Conservation (phyloP, 2,797 vertebrate species). For the Phrynocephalus guinanensis region DNA sequence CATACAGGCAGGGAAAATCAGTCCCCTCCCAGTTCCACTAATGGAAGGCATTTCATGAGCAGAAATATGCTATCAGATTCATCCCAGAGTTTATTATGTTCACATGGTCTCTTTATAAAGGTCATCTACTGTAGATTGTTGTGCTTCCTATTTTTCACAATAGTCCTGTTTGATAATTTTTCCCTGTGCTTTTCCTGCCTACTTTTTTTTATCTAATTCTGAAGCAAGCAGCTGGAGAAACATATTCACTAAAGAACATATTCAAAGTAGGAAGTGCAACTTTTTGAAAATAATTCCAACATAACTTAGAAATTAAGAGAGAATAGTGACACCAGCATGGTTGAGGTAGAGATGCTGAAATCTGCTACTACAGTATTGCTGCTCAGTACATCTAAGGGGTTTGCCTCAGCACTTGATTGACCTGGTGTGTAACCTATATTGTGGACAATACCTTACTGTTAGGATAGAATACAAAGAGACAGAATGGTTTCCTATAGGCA, state of each 20-base stretch:
- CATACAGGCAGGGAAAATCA: not conserved
- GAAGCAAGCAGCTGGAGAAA: not conserved
- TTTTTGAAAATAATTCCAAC: not conserved
- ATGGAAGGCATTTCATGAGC: not conserved
- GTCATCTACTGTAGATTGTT: not conserved
- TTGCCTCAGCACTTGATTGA: too few species aligned
- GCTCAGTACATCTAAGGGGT: not conserved
- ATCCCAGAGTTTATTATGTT: not conserved
- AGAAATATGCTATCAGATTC: not conserved
- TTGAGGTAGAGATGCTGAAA: not conserved
- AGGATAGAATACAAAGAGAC: too few species aligned
- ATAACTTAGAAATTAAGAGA: not conserved
- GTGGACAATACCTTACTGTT: too few species aligned
- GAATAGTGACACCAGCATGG: too few species aligned
- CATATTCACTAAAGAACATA: not conserved
- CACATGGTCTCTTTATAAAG: constrained; percentile 1
- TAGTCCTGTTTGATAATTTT: not conserved
- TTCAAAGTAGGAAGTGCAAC: not conserved
- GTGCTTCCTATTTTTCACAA: constrained; percentile 11
- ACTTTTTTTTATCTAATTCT: not conserved
- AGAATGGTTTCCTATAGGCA: too few species aligned
- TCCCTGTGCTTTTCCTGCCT: not conserved
- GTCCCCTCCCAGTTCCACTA: not conserved
- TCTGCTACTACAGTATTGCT: not conserved
- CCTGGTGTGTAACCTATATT: too few species aligned